phyloP scores from a whole-genome alignment of 1,140 invertebrate species.

The Zaprionus lachaisei region DNA sequence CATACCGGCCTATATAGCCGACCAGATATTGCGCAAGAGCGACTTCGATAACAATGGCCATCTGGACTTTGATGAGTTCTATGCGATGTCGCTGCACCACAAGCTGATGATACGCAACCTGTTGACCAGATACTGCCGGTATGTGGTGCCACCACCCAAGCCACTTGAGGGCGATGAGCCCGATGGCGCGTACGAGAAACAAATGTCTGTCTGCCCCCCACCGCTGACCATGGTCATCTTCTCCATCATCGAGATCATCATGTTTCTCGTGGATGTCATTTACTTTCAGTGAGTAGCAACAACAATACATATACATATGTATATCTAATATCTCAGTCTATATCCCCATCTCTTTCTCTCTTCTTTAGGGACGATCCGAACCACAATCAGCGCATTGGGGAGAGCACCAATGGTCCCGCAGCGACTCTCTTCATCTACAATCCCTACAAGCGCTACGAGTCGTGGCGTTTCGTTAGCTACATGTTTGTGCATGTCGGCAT shows the following conservation, averaged over 20 bases:
- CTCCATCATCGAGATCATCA: conserved; percentile 89
- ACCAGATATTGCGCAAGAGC: conserved; percentile 89
- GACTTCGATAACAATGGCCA: conserved; percentile 90
- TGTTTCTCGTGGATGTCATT: conserved; percentile 89
- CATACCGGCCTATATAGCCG: conserved; percentile 89
- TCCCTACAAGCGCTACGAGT: conserved; percentile 93
- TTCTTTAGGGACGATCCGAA: conserved; percentile 73
- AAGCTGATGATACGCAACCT: conserved; percentile 87
- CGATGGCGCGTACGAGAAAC: conserved; percentile 93
- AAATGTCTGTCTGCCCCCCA: conserved; percentile 94
- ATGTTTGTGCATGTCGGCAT: conserved; percentile 98
- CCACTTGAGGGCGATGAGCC: conserved; percentile 84
- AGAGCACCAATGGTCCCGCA: conserved; percentile 88
- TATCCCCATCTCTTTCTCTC: not conserved
- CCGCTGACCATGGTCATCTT: conserved; percentile 94
- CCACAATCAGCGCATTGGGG: conserved; percentile 77
- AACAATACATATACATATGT: too few species aligned
- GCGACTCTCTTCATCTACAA: conserved; percentile 94
- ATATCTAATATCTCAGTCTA: not conserved
- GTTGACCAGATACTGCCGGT: conserved; percentile 86
- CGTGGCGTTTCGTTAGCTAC: conserved; percentile 97
- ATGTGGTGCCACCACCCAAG: conserved; percentile 86
- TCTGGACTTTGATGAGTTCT: conserved; percentile 92
- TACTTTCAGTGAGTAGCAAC: conserved; percentile 76
- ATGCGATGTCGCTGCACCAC: conserved; percentile 89